Base-by-base conservation (phyloP, 2,797 vertebrate species). In the Loris lydekkerianus region DNA sequence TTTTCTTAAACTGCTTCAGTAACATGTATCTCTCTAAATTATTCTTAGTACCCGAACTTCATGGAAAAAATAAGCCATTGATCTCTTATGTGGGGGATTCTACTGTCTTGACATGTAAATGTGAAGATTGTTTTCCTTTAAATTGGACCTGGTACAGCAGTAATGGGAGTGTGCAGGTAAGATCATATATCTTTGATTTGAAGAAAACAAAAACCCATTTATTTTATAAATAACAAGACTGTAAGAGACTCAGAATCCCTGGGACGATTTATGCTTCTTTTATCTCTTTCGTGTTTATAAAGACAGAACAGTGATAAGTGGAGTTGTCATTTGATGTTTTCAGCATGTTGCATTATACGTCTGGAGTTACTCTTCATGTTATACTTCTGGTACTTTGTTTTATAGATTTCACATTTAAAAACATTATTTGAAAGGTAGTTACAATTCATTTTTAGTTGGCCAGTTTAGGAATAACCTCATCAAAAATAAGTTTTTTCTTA, bases 81-180 rank as follows among this genome's bases (percentile, higher is more conserved):
- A 97, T 99, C 78, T 98, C 98, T 95, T 99, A 99, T 0, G 85
- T 98, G 86, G 98, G 99, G 15, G 99, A 99, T 97, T 96, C 84
- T 15, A 98, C 98, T 85, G 96, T 99, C 78, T 87, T 99, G 65
- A 1, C 89, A 0, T 99, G 99, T 98, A 98, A 98, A 94, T 98
- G 98, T 96, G 93, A 0, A 20, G 58, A 92, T 6, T 96, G 98
- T 56, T 17, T 31, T 37, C 98, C 99, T 20, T 78, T 43, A 43
- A 80, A 89, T 75, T 99, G 99, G 99, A 96, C 72, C 25, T 99
- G 99, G 99, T 99, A 98, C 89, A 98, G 25, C 89, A 82, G 25
- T 31, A 99, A 99, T 63, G 98, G 97, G 84, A 99, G 98, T 23
- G 97, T 98, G 11, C 98, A 98, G 99, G 99, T 99, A 98, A 98